phyloP scores from a whole-genome alignment of 2,797 vertebrate genomes.

The Prionace glauca region DNA sequence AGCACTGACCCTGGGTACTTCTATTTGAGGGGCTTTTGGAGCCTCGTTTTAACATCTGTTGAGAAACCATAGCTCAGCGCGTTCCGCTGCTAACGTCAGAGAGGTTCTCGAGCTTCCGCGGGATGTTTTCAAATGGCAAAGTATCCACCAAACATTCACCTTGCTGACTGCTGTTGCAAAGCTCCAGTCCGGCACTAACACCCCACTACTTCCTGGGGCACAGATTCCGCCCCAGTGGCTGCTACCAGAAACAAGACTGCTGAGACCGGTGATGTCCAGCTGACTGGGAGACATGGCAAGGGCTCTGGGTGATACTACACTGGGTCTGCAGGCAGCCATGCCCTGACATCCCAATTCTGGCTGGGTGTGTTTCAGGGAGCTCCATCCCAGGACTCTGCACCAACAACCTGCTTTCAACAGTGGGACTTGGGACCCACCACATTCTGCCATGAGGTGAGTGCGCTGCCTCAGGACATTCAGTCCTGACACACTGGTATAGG shows the following conservation, averaged over 20 bases:
- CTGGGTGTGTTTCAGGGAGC: too few relatives aligned
- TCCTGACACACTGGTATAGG: too few relatives aligned
- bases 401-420: too few relatives aligned
- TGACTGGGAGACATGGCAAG: too few relatives aligned
- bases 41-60: not conserved
- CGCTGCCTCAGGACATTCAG: too few relatives aligned
- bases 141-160: too few relatives aligned
- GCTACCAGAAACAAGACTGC: too few relatives aligned
- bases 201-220: not conserved
- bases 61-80: not conserved
- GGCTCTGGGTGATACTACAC: not conserved
- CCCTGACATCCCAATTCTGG: too few relatives aligned
- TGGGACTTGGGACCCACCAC: not conserved
- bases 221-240: too few relatives aligned
- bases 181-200: too few relatives aligned
- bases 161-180: not conserved
- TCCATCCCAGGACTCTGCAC: too few relatives aligned
- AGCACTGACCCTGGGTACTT: not conserved
- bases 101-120: not conserved
- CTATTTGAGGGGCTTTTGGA: not conserved
- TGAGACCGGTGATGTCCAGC: too few relatives aligned
- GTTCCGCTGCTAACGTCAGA: not conserved
- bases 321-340: not conserved
- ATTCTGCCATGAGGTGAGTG: not conserved
- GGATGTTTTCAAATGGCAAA: not conserved